A percentile compares a stretch with the other conserved stretches of the same genome.
These are phyloP conservation scores for Charina bottae DNA, from an alignment of 2,113 vertebrate genomes.

Conservation along the genomic window DNA sequence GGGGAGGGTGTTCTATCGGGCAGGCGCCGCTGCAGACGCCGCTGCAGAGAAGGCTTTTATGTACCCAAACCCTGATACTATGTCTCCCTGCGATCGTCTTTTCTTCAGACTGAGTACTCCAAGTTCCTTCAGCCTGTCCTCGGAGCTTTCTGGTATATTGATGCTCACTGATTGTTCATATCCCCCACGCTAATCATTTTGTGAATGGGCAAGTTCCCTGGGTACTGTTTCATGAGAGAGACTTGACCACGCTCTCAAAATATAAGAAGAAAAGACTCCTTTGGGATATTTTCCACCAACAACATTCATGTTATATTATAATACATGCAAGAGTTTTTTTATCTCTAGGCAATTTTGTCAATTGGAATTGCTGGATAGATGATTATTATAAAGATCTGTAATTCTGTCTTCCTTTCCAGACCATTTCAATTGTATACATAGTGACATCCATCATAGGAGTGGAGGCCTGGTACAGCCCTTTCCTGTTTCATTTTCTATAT, in stretches of 20 bases:
- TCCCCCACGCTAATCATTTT: background rate
- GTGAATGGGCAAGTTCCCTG: background rate
- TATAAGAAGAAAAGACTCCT: background rate
- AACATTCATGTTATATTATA: background rate
- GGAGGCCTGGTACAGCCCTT: conserved; percentile 93
- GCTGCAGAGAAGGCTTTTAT: too few relatives aligned
- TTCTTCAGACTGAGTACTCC: background rate
- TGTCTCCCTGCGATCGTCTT: background rate
- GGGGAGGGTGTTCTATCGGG: too few relatives aligned
- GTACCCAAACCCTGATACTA: background rate
- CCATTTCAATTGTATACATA: conserved; percentile 95
- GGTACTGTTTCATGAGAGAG: background rate
- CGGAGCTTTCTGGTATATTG: background rate
- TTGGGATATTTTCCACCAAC: background rate
- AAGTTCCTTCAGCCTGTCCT: background rate
- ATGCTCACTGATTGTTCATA: background rate
- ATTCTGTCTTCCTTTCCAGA: conserved; percentile 78
- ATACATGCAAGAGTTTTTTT: background rate
- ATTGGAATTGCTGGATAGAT: background rate
- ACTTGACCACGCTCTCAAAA: background rate
- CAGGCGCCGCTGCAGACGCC: too few relatives aligned
- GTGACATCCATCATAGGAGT: conserved; percentile 94
- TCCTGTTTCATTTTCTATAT: conserved; percentile 90
- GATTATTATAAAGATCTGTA: background rate
- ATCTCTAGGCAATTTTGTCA: background rate